A percentile compares a stretch with the other conserved stretches of the same genome.
Conservation (phyloP, 2,113 vertebrate genomes). For the Genyomyrus donnyi region DNA sequence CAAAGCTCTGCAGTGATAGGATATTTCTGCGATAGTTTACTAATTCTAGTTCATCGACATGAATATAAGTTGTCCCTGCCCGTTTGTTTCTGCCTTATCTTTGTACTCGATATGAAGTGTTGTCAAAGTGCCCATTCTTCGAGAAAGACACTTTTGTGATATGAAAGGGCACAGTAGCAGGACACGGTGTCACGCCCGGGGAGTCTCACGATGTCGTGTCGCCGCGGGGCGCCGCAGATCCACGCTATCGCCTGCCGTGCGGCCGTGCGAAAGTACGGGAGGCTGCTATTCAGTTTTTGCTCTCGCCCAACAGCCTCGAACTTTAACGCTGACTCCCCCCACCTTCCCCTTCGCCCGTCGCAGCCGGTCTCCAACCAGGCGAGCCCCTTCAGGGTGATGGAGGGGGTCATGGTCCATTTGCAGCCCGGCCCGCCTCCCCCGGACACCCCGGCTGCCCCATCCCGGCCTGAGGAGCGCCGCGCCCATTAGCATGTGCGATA, state of each 20-base stretch:
- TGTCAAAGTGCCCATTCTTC: background rate
- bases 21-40: background rate
- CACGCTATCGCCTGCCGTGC: background rate
- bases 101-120: background rate
- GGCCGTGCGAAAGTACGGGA: background rate
- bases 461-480: slow-evolving; percentile 16
- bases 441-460: slow-evolving; percentile 21
- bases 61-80: background rate
- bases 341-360: background rate
- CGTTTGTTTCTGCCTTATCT: background rate
- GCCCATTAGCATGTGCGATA: slow-evolving; percentile 44
- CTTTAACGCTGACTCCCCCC: background rate
- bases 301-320: background rate
- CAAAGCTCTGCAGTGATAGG: background rate
- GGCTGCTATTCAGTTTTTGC: background rate
- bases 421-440: slow-evolving; percentile 11
- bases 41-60: background rate
- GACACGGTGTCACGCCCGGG: background rate
- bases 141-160: background rate
- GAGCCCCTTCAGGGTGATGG: background rate
- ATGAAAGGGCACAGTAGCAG: background rate
- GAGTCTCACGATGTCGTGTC: background rate
- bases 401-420: slow-evolving; percentile 2
- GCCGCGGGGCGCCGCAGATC: background rate
- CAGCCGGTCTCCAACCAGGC: background rate